Evolutionary conservation across 2,888 invertebrate genomes (phyloP).

Genomic region (Drosophila paranaensis): DNA sequence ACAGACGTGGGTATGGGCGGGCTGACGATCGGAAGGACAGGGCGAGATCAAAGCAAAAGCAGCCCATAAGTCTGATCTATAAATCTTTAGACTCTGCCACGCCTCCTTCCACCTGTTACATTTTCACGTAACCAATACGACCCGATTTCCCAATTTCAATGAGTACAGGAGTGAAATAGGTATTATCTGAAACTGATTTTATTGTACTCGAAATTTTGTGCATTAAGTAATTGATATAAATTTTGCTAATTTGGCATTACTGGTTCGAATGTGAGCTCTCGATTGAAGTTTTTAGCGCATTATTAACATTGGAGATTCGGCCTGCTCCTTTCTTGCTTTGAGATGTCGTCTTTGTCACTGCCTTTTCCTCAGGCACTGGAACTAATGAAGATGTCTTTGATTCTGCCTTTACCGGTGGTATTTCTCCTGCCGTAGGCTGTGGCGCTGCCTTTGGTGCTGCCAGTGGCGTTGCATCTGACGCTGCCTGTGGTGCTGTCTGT

Average conservation of each 20-base stretch:
- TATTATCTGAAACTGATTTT: background rate
- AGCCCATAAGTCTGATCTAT: too few relatives aligned
- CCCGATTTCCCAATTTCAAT: too few relatives aligned
- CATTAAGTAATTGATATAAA: background rate
- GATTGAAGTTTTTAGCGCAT: constrained; percentile 29
- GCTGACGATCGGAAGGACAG: background rate
- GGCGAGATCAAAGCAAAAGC: too few relatives aligned
- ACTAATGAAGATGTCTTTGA: too few relatives aligned
- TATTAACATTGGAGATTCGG: constrained; percentile 54
- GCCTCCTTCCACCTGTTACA: too few relatives aligned
- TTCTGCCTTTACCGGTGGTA: background rate
- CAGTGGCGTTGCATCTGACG: background rate
- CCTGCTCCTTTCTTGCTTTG: constrained; percentile 1
- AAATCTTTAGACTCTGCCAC: too few relatives aligned
- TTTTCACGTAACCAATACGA: too few relatives aligned
- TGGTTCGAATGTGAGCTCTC: background rate
- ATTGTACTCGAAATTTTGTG: background rate
- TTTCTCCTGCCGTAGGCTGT: too few relatives aligned
- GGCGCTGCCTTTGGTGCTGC: background rate
- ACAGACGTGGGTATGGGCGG: too few relatives aligned
- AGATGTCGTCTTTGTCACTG: background rate
- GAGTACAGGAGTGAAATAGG: background rate
- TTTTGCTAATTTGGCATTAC: background rate
- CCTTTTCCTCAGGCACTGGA: background rate
- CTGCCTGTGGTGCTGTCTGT: background rate